Conservation (phyloP, 92 coral and sea anemone genomes). For the Palythoa heliodiscus region DNA sequence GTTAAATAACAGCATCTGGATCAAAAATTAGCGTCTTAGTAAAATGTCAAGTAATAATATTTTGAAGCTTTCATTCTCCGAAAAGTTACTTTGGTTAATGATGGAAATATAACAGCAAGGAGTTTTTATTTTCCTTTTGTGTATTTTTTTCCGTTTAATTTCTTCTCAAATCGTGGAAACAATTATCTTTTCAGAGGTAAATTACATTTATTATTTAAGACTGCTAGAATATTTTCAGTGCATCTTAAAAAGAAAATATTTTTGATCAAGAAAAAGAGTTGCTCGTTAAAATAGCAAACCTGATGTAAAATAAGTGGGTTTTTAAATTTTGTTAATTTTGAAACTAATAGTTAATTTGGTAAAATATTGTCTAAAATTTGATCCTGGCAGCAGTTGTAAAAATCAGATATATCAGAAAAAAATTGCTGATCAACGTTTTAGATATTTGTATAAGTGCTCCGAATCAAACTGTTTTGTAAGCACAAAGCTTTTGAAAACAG, state of each 20-base stretch:
- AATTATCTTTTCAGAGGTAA: constrained; percentile 2
- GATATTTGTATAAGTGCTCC: background rate
- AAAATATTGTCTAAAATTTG: background rate
- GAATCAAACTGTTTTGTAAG: background rate
- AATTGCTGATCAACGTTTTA: background rate
- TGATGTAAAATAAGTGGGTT: background rate
- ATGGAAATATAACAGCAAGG: background rate
- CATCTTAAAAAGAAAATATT: background rate
- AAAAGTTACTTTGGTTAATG: background rate
- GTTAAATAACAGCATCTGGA: background rate
- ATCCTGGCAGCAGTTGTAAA: too few relatives aligned
- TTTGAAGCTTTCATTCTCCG: background rate
- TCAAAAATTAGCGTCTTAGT: background rate
- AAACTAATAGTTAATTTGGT: background rate
- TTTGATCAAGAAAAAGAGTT: background rate
- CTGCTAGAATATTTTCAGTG: background rate
- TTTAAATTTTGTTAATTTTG: background rate
- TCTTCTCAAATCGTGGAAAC: constrained; percentile 12
- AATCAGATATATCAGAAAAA: too few relatives aligned
- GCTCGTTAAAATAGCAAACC: background rate
- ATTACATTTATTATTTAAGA: constrained; percentile 28
- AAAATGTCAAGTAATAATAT: background rate
- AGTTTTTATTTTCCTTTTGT: background rate
- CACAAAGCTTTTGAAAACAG: constrained; percentile 3
- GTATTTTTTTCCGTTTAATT: constrained; percentile 14